Evolutionary conservation across 2,797 vertebrate species (phyloP).

Genomic region (Sternotherus odoratus): DNA sequence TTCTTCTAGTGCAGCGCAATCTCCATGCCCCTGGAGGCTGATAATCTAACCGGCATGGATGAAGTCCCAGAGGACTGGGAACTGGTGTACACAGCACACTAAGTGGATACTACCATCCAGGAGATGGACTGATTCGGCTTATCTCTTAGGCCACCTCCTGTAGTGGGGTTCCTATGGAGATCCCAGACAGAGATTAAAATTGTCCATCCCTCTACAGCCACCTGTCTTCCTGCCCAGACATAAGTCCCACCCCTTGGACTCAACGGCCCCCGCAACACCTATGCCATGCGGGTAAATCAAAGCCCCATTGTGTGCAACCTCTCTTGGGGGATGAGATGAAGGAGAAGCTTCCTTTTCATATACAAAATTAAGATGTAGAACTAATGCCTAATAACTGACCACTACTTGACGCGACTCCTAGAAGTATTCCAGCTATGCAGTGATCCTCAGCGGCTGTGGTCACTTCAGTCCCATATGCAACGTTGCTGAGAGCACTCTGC

Average conservation of each 20-base stretch:
- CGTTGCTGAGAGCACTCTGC: neutral
- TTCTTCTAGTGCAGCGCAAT: neutral
- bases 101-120: neutral
- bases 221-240: neutral
- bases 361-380: neutral
- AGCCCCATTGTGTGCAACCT: neutral
- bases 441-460: neutral
- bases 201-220: rapidly evolving
- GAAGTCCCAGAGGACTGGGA: neutral
- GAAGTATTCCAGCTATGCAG: rapidly evolving
- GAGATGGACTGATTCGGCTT: neutral
- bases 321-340: neutral
- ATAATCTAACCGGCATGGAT: neutral
- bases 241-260: neutral
- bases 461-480: rapidly evolving
- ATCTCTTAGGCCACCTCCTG: neutral
- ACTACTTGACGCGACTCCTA: neutral
- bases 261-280: neutral
- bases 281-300: neutral
- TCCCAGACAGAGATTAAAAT: neutral
- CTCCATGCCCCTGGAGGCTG: neutral
- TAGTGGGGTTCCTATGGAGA: neutral
- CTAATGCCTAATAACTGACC: neutral
- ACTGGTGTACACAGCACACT: too few species aligned
- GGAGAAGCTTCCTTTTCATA: neutral